These are phyloP conservation scores for Chrysochloris asiatica DNA, from an alignment of 2,113 vertebrate genomes.

Conservation along the genomic window DNA sequence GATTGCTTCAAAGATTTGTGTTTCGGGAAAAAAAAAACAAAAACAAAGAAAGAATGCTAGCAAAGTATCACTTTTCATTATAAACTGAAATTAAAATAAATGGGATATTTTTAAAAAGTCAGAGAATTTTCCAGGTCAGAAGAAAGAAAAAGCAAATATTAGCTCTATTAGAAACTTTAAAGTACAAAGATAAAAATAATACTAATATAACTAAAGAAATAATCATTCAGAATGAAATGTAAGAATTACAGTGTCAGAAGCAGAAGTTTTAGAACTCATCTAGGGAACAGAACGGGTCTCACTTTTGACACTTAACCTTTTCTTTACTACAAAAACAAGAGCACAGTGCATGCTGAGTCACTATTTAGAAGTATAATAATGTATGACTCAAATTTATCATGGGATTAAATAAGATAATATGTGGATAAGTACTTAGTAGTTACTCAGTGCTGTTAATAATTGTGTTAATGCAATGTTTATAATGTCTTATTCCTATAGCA, in stretches of 20 bases:
- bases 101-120: neutral
- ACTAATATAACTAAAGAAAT: conserved; percentile 4
- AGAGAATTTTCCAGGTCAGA: neutral
- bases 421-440: neutral
- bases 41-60: neutral
- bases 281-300: neutral
- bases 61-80: neutral
- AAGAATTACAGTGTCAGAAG: neutral
- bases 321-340: no score
- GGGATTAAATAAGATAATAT: neutral
- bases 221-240: conserved; percentile 5
- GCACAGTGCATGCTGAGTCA: neutral
- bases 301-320: neutral
- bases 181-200: neutral
- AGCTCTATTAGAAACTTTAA: neutral
- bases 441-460: neutral
- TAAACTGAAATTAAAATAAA: conserved; percentile 6
- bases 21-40: neutral
- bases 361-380: neutral
- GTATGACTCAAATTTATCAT: neutral
- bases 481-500: neutral
- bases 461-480: neutral
- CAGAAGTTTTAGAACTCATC: neutral
- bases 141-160: neutral
- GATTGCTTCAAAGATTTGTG: neutral